phyloP scores from a whole-genome alignment of 2,888 invertebrate species.

The Sipunculus nudus region DNA sequence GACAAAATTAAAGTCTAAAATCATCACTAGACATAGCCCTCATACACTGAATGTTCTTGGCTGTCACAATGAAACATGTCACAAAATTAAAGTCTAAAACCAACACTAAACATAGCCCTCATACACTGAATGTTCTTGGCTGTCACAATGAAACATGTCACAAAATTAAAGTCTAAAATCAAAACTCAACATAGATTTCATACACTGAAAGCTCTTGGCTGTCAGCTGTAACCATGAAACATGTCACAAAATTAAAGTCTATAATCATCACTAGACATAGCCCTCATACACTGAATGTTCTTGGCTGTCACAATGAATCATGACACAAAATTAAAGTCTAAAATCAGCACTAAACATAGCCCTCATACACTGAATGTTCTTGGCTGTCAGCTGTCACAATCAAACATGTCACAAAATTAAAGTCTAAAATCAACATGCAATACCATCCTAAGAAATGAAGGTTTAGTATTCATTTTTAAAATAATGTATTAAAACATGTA shows the following conservation, averaged over 20 bases:
- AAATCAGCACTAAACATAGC: no score
- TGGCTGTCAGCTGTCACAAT: neutral
- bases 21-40: conserved; percentile 84
- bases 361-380: no score
- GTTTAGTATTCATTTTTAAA: no score
- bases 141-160: conserved; percentile 71
- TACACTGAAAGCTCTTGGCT: conserved; percentile 95
- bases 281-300: conserved; percentile 95
- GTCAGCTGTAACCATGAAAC: conserved; percentile 75
- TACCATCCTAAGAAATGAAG: conserved; percentile 62
- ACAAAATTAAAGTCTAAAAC: neutral
- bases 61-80: conserved; percentile 73
- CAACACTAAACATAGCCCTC: conserved; percentile 87
- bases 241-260: neutral
- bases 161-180: conserved; percentile 59
- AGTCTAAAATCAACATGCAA: conserved; percentile 75
- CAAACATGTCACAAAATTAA: neutral
- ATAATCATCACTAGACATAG: conserved; percentile 83
- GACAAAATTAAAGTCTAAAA: no score
- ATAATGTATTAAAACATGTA: no score
- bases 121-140: conserved; percentile 97
- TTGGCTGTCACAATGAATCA: conserved; percentile 80
- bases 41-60: conserved; percentile 97
- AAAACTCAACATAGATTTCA: conserved; percentile 87
- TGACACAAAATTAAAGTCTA: neutral